Base-by-base conservation (phyloP, 2,113 vertebrate species). In the Mormyrus iriodes region DNA sequence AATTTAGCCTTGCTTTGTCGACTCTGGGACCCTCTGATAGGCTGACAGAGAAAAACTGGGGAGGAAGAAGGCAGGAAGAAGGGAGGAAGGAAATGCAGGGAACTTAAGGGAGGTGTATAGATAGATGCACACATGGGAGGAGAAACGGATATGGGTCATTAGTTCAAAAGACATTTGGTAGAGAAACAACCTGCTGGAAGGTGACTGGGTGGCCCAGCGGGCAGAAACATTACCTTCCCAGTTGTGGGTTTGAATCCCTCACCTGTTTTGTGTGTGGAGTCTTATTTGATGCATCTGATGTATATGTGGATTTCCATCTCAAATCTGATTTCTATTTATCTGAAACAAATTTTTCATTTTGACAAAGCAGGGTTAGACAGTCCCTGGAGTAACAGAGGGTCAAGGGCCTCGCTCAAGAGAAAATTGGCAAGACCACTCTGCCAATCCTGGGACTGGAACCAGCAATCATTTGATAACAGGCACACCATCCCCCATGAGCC, bases 1-100 rank as follows among this genome's bases (percentile, higher is more conserved):
- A 53, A 55, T 90, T 52, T 55, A 15, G 58, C n/a, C 44, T 24
- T 48, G 88, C 73, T 89, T 61, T 84, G 31, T 58, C 10, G n/a
- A 84, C 46, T n/a, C 44, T 19, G 21, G 9, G 7, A 24, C 65
- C 87, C 87, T 88, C 42, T 31, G 24, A 69, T 46, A 69, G 65
- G 61, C 46, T 35, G 15, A 69, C 27, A 48, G 73, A 17, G 52
- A 4, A 84, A 39, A 51, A 69, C 85, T 83, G 31, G 39, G 89
- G 58, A 65, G 48, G 61, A 65, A 13, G 61, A 76, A 69, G 49
- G 87, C 52, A 61, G 79, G 86, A 48, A 89, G 10, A 90, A 88
- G 19, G 58, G 88, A 55, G 53, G 84, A 85, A 88, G 82, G 65
- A 85, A 83, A 88, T 49, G 82, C 73, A 69, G 79, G 88, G 73